A percentile compares a stretch with the other conserved stretches of the same genome.
phyloP scores from a whole-genome alignment of 53 echinoderm and acorn worm genomes.

The Apostichopus leukothele region DNA sequence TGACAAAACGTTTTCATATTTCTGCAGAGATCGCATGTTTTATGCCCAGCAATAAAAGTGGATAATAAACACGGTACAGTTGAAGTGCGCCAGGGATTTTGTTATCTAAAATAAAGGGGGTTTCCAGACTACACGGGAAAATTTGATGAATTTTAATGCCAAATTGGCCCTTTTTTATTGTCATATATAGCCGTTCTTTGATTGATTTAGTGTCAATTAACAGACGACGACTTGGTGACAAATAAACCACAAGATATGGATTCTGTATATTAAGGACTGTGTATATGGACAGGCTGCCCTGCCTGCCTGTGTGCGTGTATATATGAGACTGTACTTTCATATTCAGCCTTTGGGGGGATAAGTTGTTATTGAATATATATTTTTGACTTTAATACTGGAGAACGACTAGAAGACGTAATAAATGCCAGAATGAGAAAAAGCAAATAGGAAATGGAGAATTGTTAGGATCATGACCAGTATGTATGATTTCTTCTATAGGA shows the following conservation, averaged over 20 bases:
- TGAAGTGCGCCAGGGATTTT: not conserved
- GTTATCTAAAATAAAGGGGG: conserved; percentile 5
- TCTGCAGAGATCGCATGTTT: conserved; percentile 17
- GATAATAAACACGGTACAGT: conserved; percentile 7
- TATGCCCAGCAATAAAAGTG: conserved; percentile 8
- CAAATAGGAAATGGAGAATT: too few relatives aligned
- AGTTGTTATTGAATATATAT: too few relatives aligned
- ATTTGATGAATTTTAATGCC: conserved; percentile 36
- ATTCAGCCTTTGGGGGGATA: too few relatives aligned
- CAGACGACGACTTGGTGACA: conserved; percentile 5
- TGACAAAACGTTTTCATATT: not conserved
- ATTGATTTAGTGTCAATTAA: conserved; percentile 49
- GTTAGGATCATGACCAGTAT: too few relatives aligned
- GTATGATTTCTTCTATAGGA: too few relatives aligned
- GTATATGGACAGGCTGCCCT: too few relatives aligned
- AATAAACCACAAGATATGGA: conserved; percentile 34
- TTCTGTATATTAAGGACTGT: too few relatives aligned
- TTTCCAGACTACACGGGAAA: conserved; percentile 2
- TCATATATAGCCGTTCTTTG: conserved; percentile 29
- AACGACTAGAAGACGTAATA: too few relatives aligned
- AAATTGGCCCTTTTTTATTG: conserved; percentile 39
- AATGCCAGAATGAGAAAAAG: too few relatives aligned
- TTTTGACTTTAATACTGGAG: too few relatives aligned
- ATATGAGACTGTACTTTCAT: too few relatives aligned
- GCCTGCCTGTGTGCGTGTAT: too few relatives aligned